Evolutionary conservation across 2,888 invertebrate genomes (phyloP), one percentile per base, ranked within the genome.

Genomic region (Teinopalpus imperialis): DNA sequence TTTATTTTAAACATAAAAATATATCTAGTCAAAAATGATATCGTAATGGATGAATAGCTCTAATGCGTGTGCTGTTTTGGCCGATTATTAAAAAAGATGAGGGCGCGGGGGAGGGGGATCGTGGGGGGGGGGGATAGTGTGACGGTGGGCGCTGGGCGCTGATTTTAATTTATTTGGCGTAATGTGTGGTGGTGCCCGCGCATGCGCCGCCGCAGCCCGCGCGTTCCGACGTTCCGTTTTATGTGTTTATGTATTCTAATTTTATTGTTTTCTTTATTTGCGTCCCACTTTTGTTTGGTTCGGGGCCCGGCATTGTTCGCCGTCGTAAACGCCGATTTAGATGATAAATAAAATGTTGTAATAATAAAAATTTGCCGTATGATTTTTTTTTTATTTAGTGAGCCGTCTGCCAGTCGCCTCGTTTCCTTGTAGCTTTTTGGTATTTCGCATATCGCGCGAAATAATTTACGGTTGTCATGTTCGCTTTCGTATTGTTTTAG

Each of bases 191-290:
- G 31, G 3, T 23, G 31, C 30, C 31, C 32, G 34, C 76, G 81
- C 82, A 78, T 76, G 82, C 79, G 78, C 67, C 55, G 58, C 54
- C 74, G 70, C 70, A 67, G 54, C 66, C 65, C 67, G 73, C 75
- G 73, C 71, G 71, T 70, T 80, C 83, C 76, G 80, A 76, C 75
- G 74, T n/a, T n/a, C 73, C 72, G 78, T 80, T 86, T 85, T 86
- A 86, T 86, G 85, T 85, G 86, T 87, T 85, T 86, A 83, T 85
- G 79, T 87, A 88, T 87, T 88, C 87, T 85, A 87, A 87, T 88
- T 88, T 87, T 87, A 88, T 88, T 88, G 88, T 88, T 83, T 87
- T 86, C 87, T 85, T 88, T 87, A 86, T 88, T 88, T 81, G 87
- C 87, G 88, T 82, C 79, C 87, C 87, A 88, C 88, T 88, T 88